Evolutionary conservation across 2,113 vertebrate species (phyloP), one percentile per base, ranked within the genome.

Genomic region (Gopherus flavomarginatus): DNA sequence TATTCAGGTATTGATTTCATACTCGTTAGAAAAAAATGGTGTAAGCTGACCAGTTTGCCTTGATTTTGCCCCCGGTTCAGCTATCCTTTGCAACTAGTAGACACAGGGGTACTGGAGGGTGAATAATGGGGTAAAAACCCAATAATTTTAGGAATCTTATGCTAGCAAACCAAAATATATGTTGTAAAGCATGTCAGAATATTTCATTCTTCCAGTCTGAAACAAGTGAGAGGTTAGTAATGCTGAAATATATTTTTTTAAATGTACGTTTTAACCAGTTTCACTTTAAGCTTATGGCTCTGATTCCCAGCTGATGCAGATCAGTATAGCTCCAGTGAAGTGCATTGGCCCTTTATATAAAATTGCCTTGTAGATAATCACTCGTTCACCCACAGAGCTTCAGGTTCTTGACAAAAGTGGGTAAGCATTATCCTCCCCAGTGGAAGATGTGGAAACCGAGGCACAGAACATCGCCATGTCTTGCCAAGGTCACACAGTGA

Each of bases 81-180:
- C 35, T 90, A 31, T 96, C 29, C 87, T 84, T 86, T 87, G 72
- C 0, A 0, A 42, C 6, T 0, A 0, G 2, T n/a, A 80, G 85
- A 81, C 65, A 85, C 80, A 83, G 42, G 24, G 56, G 53, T 35
- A 31, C 77, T 56, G 49, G 50, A n/a, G 31, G 10, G 17, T 35
- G 49, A 81, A 21, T n/a, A 35, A 59, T 69, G 29, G 72, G 35
- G 11, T 50, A 57, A 90, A 90, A 81, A 88, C 49, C 35, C 26
- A 57, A 4, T 35, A 16, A 85, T 87, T 4, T 4, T 7, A 78
- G 42, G 90, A 91, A 87, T 2, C 16, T 62, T 24, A 87, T 91
- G 49, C 77, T 62, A 89, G 42, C 38, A 81, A 95, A 12, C 9
- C 69, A 86, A 86, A 69, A 2, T 31, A 62, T 19, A 54, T 49